Base-by-base conservation (phyloP, 2,797 vertebrate species). In the Margarornis squamiger region DNA sequence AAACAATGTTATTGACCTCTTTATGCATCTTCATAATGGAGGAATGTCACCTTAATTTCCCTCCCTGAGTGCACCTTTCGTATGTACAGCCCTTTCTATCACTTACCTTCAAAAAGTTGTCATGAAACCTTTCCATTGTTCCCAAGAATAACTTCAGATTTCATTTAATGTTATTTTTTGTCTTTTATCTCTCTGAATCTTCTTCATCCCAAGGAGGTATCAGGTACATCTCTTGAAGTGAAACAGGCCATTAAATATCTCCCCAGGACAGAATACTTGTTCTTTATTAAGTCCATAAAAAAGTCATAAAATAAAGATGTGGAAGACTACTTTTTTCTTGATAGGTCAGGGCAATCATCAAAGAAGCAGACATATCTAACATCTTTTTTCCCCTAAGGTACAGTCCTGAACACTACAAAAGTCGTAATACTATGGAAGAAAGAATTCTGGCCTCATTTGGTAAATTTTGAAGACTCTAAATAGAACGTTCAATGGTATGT, bases 261-360 rank as follows among this genome's bases (percentile, higher is more conserved):
- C 77, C 54, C 73, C 78, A 72, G 49, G 75, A 95, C 51, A 54
- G 89, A 92, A 86, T 92, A 86, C 26, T 76, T 88, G 41, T 86
- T 95, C 70, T 94, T 92, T 96, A 92, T 95, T 95, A 96, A 93
- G 65, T 90, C 71, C 43, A 83, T 95, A 85, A 91, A 95, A 95
- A 72, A 39, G 71, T 90, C 68, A 70, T 95, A 94, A 93, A 94
- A 94, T 85, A 96, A 93, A 73, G 59, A 90, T 75, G 63, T 95
- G 80, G 73, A 96, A 81, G 70, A 79, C 55, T 93, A 55, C 67
- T 59, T 86, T 95, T 70, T 93, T 74, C 78, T 52, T 91, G 20
- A 46, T 92, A 92, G 91, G 84, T 97, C 92, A 97, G 68, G 75
- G 48, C 10, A 0, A 63, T 61, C 68, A 78, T 94, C 92, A 95